Evolutionary conservation across 2,888 invertebrate genomes (phyloP).

Genomic region (Norana najaformis): DNA sequence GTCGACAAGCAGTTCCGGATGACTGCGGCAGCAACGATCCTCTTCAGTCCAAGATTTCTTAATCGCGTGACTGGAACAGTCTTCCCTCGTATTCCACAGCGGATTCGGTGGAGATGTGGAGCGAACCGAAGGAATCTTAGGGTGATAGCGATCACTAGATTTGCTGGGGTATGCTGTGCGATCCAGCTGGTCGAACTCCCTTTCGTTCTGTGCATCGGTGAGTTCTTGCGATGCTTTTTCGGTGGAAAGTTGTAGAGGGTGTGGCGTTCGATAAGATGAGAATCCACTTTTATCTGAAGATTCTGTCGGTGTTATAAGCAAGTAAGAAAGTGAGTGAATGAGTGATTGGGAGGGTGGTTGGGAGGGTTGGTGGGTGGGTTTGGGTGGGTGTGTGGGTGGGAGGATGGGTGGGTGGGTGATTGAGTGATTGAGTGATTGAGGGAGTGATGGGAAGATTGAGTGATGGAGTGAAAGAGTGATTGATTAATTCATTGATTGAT

Average conservation of each 20-base stretch:
- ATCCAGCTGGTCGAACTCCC: neutral
- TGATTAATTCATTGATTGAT: neutral
- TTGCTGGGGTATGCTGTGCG: neutral
- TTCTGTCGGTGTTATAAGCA: neutral
- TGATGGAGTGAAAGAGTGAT: neutral
- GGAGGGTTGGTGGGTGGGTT: too few species aligned
- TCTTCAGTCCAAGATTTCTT: neutral
- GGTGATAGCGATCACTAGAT: neutral
- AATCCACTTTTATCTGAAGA: neutral
- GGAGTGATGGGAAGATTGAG: too few species aligned
- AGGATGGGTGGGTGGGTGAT: too few species aligned
- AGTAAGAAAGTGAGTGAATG: neutral
- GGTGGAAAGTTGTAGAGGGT: neutral
- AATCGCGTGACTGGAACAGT: neutral
- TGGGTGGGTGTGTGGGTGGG: too few species aligned
- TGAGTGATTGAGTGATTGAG: neutral
- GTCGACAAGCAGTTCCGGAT: slow-evolving; percentile 16
- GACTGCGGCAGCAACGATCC: neutral
- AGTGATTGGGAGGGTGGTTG: neutral
- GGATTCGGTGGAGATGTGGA: neutral
- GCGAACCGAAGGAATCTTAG: neutral
- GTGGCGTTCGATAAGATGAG: neutral
- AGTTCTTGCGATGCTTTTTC: neutral
- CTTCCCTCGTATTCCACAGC: neutral
- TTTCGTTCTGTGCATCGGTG: neutral